phyloP scores from a whole-genome alignment of 1,140 invertebrate genomes.

The Ctenoplectra terminalis region DNA sequence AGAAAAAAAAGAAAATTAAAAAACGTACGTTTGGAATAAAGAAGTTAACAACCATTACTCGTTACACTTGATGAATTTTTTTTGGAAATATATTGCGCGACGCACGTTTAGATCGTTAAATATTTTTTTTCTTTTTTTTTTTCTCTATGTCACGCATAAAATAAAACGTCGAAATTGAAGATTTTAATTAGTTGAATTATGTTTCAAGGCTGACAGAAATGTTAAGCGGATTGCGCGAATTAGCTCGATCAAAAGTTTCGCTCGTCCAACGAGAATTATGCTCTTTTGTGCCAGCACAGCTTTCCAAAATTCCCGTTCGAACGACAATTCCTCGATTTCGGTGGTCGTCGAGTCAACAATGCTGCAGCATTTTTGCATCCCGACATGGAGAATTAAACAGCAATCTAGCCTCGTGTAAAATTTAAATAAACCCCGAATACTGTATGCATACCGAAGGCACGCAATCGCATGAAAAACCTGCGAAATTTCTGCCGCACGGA shows the following conservation, averaged over 20 bases:
- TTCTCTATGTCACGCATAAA: background rate
- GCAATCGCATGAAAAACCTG: too few species aligned
- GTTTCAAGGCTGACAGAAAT: constrained; percentile 14
- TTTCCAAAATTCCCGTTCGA: constrained; percentile 25
- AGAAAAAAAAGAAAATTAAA: too few species aligned
- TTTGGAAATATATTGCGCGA: too few species aligned
- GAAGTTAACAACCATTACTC: background rate
- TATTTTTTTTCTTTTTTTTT: too few species aligned
- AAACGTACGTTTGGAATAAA: background rate
- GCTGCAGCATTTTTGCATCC: constrained; percentile 9
- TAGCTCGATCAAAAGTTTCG: constrained; percentile 31
- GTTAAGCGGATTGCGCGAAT: constrained; percentile 36
- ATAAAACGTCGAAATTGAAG: constrained; percentile 35
- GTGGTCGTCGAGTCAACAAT: too few species aligned
- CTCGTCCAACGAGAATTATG: background rate
- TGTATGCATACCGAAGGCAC: background rate
- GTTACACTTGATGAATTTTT: background rate
- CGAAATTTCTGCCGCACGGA: too few species aligned
- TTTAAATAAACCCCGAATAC: constrained; percentile 34
- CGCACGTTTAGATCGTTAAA: background rate
- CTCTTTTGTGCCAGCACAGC: background rate
- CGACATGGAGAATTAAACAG: constrained; percentile 29
- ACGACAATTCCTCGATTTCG: background rate
- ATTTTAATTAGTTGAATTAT: constrained; percentile 34
- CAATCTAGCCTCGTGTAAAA: constrained; percentile 33